Conservation (phyloP, 1,140 invertebrate species). For the Heliconius congener region DNA sequence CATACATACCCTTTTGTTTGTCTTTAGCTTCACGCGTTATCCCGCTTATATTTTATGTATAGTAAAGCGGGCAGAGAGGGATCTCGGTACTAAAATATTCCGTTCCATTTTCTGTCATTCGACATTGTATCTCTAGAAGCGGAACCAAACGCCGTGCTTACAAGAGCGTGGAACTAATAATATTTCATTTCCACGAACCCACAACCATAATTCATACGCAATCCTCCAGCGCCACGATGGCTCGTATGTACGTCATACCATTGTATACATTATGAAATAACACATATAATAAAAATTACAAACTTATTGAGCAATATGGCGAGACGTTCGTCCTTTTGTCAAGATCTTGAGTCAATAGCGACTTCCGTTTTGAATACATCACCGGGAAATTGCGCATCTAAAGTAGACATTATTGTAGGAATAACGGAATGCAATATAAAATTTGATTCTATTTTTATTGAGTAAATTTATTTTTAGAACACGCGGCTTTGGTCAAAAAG, state of each 20-base stretch:
- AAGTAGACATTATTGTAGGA: constrained; percentile 4
- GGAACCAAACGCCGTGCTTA: no score
- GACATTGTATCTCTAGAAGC: no score
- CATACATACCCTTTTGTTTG: no score
- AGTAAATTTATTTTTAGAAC: not conserved
- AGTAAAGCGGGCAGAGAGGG: not conserved
- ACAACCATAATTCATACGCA: no score
- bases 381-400: not conserved
- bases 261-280: no score
- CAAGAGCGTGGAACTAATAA: no score
- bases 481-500: no score
- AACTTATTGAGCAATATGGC: not conserved
- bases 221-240: no score
- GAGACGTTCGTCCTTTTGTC: not conserved
- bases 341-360: not conserved
- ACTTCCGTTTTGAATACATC: not conserved
- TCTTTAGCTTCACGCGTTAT: not conserved
- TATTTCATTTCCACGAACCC: no score
- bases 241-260: no score
- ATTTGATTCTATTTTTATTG: not conserved
- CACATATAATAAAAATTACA: no score
- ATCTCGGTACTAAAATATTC: not conserved
- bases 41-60: no score
- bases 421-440: not conserved
- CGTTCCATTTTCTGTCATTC: not conserved